Conservation (phyloP, 1,140 invertebrate species). For the Zaprionus lachaisei region DNA sequence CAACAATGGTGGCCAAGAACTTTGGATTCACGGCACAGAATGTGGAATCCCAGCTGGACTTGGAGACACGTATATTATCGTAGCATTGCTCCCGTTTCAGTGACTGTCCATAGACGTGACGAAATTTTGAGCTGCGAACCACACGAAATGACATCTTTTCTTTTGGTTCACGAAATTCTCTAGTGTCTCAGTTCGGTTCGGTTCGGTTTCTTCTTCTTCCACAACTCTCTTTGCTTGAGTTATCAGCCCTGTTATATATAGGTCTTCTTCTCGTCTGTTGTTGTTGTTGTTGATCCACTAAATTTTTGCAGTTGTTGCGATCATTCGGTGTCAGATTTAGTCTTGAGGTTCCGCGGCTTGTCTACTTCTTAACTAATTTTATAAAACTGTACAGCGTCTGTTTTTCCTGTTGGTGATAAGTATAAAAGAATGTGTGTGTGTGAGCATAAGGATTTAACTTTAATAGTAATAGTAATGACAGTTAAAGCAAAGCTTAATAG, state of each 20-base stretch:
- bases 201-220: slow-evolving; percentile 6
- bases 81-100: slow-evolving; percentile 99
- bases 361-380: slow-evolving; percentile 12
- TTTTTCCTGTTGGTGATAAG: slow-evolving; percentile 29
- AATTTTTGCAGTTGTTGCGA: slow-evolving; percentile 12
- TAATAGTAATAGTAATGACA: not conserved
- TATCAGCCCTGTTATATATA: slow-evolving; percentile 31
- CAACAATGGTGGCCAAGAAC: slow-evolving; percentile 99
- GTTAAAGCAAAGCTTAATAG: not conserved
- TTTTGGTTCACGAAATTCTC: slow-evolving; percentile 39
- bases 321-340: slow-evolving; percentile 22
- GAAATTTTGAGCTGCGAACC: slow-evolving; percentile 98
- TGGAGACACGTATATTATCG: slow-evolving; percentile 99
- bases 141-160: slow-evolving; percentile 96
- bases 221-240: not conserved
- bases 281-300: slow-evolving; percentile 11
- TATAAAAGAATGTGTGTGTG: not conserved
- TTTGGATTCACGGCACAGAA: slow-evolving; percentile 99
- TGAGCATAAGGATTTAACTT: not conserved
- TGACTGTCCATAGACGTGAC: slow-evolving; percentile 98
- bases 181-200: slow-evolving; percentile 5
- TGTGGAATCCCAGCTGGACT: slow-evolving; percentile 99
- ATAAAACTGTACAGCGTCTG: slow-evolving; percentile 10
- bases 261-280: slow-evolving; percentile 5
- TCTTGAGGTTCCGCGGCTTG: slow-evolving; percentile 14